phyloP scores from a whole-genome alignment of 2,797 vertebrate genomes.

The Tympanoctomys barrerae region DNA sequence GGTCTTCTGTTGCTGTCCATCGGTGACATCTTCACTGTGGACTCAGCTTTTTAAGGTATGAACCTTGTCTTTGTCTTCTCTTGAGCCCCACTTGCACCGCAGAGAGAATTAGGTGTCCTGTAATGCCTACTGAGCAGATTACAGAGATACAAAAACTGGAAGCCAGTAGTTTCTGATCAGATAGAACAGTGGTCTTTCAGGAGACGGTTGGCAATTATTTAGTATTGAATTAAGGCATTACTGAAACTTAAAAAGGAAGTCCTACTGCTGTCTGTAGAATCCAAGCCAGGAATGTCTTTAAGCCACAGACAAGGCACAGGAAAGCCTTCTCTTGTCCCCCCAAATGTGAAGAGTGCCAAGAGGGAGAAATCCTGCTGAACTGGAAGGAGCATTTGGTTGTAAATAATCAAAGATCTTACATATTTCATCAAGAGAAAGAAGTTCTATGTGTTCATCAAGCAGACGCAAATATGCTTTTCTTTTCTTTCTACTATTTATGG shows the following conservation, averaged over 20 bases:
- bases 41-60: conserved; percentile 9
- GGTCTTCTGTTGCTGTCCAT: neutral
- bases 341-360: neutral
- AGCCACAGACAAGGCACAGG: neutral
- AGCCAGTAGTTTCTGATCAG: neutral
- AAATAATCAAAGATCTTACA: neutral
- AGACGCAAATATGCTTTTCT: neutral
- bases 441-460: neutral
- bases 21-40: neutral
- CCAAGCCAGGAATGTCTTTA: too few species aligned
- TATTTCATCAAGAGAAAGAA: neutral
- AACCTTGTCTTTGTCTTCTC: neutral
- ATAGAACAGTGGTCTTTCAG: neutral
- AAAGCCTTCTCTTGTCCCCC: neutral
- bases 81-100: neutral
- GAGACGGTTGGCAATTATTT: neutral
- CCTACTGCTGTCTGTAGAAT: neutral
- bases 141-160: neutral
- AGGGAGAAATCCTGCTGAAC: neutral
- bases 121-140: neutral
- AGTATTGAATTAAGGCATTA: neutral
- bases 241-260: neutral
- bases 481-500: neutral
- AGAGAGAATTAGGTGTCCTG: neutral
- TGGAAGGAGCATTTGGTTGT: neutral